Evolutionary conservation across 2,888 invertebrate genomes (phyloP), one percentile per base, ranked within the genome.

Genomic region (Drosophila quinaria): DNA sequence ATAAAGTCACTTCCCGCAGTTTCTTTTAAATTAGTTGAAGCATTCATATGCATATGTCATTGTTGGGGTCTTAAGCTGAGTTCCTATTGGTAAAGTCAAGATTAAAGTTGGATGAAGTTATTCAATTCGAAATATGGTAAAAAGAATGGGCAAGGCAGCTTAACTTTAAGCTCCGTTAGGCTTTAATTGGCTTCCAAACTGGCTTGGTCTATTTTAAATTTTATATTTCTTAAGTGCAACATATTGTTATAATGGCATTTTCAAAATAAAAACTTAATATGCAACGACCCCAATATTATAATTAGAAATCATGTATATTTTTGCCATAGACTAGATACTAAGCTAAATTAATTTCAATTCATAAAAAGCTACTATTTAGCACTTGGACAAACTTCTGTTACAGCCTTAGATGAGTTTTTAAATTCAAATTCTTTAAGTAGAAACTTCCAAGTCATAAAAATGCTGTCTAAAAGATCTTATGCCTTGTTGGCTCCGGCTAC

Each of bases 1-100:
- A 76, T 76, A 78, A 69, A 76, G 78, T 78, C 78, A 69, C 35
- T 66, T 76, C 76, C 76, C 76, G 76, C 76, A 76, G 76, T 74
- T 78, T 68, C 55, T 51, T 61, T 55, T 39, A 51, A 47, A 25
- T 50, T 29, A 56, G 60, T 50, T 63, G 46, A 37, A 8, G 33
- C 39, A 62, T 72, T 58, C 62, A 61, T 68, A 76, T 73, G 78
- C 74, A 65, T 67, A 65, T 59, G 22, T 33, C 52, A 56, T 75
- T 74, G 64, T 76, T 70, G 10, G 15, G 52, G 46, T 31, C 35
- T 62, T 51, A 39, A 8, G 42, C 39, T 33, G 15, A 41, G 10
- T 15, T 58, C 15, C 29, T 54, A 25, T 44, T 19, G 25, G 15
- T 11, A 8, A 29, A 33, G 52, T 2, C 9, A n/a, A 69, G 47